Evolutionary conservation across 2,797 vertebrate genomes (phyloP), one percentile per base, ranked within the genome.

Genomic region (Hylomyscus alleni): DNA sequence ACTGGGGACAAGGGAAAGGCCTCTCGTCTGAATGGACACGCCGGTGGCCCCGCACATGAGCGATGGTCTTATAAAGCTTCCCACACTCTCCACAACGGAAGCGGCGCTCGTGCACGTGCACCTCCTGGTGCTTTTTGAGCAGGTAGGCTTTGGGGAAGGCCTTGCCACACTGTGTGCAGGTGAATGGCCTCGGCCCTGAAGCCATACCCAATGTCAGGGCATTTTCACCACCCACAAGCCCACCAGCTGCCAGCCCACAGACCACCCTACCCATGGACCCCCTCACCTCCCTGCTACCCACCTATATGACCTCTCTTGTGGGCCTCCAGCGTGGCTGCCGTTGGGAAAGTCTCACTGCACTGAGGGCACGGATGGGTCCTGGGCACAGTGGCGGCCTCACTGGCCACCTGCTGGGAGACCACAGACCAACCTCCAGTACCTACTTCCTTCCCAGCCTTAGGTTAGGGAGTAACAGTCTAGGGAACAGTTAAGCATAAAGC

Each of bases 31-130:
- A 99, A 97, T 99, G 99, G 3, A 99, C 99, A 0, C 99, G 98
- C 97, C 99, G 99, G 98, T 99, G 99, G 80, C 99, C 99, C 0
- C 99, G 99, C 29, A 99, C 99, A 0, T 99, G 99, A 0, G 99
- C 99, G 0, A 99, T 99, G 78, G 99, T 99, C 98, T 99, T 99
- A 98, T 99, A 99, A 62, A 99, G 98, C 92, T 99, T 99, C 85
- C 99, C 99, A 0, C 99, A 99, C 97, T 99, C 99, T 0, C 99
- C 99, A 0, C 99, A 99, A 97, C 99, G 99, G 98, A 99, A 99
- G 22, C 99, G 98, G 93, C 99, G 99, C 98, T 99, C 99, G 0
- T 99, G 99, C 91, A 99, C 98, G 0, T 99, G 99, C 3, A 99
- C 99, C 84, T 99, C 99, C 98, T 99, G 99, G 97, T 99, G 99